Evolutionary conservation across 2,888 invertebrate genomes (phyloP), one percentile per base, ranked within the genome.

Genomic region (Tiliacea aurago): DNA sequence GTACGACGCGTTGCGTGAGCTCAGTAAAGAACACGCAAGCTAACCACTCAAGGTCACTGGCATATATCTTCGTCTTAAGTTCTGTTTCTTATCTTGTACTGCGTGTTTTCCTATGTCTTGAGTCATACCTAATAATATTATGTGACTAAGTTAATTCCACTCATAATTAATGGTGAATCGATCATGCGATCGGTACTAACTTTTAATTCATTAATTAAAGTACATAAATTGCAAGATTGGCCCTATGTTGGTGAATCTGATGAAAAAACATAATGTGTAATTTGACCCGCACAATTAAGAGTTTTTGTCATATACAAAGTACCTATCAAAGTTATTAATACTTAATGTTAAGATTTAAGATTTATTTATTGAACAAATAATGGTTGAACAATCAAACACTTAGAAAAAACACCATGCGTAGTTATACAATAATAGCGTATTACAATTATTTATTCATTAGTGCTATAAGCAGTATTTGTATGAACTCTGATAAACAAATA

Each of bases 121-220:
- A 70, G 41, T 75, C 76, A 68, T 45, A 58, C 45, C 49, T 61
- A 47, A 53, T 20, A 47, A 77, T 70, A 33, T 78, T 61, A 9
- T 45, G 47, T 23, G 28, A 64, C 9, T 47, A n/a, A 43, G 45
- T 59, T 59, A 18, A 59, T 41, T 76, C 49, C 28, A 49, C 23
- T 28, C 3, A 58, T 43, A n/a, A 51, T 13, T 37, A 59, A 41
- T 70, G 20, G 37, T 20, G 49, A 72, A 71, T n/a, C 28, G 15
- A 76, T 15, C 20, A 53, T 23, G 18, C 20, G 5, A 53, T 53
- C 37, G 45, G 6, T 69, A 10, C 2, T 53, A 23, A 53, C 20
- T 4, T 56, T 70, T 58, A 28, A 49, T 28, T 28, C 1, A 28
- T 41, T 18, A 41, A 68, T 28, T 59, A 15, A 41, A 28, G 62